Evolutionary conservation across 2,113 vertebrate genomes (phyloP), one percentile per base, ranked within the genome.

Genomic region (Syrmaticus mikado): DNA sequence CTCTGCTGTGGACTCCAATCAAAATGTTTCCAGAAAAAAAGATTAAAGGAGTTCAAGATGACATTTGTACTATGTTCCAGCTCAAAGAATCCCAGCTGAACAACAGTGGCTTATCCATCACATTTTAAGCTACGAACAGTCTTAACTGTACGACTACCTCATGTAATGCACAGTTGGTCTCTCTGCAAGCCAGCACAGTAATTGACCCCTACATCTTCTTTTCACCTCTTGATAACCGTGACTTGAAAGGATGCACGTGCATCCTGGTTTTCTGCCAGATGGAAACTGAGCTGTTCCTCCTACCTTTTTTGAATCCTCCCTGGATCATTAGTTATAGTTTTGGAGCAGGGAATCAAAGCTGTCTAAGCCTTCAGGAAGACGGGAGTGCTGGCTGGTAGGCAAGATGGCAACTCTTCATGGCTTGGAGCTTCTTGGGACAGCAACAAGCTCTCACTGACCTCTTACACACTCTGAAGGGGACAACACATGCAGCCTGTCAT

Each of bases 21-120:
- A 28, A 85, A 95, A 61, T 48, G 68, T 52, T 91, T 94, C 64
- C 50, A 78, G 61, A 86, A 93, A 80, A 22, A 77, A 87, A 40
- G 68, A 80, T 58, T 62, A 94, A 93, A 48, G 32, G 32, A 85
- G 75, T 70, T 85, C 52, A 77, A 71, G 55, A 22, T 40, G 64
- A 7, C 64, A 81, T 52, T 50, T 92, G 60, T 74, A 67, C 13
- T 61, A 57, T 78, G 41, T 83, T 72, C 19, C 75, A 43, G 38
- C n/a, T 92, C 12, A 66, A 61, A 85, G 87, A 84, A 68, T 36
- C 66, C 57, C 79, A 77, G 38, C 43, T n/a, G 43, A 81, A 46
- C 30, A 71, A 65, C 34, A 30, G 67, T 2, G 20, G 36, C 36
- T 90, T 75, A 68, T 72, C 34, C 67, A 75, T 68, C 38, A 34